Evolutionary conservation across 53 echinoderm and acorn worm species (phyloP).

Genomic region (Antedon mediterranea): DNA sequence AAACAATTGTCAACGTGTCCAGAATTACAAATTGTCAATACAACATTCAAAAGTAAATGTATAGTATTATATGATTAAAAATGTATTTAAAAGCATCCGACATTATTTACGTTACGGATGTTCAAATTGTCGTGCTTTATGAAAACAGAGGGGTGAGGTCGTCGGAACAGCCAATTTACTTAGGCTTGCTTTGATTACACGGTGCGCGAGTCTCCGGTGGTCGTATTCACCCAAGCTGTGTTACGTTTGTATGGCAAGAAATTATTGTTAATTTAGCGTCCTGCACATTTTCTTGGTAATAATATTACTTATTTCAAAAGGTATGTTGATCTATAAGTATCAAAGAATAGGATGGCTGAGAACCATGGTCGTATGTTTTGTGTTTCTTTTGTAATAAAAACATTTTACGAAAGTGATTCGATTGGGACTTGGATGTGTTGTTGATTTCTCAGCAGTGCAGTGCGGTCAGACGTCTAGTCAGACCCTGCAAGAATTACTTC

Average conservation of each 20-base stretch:
- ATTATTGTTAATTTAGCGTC: neutral
- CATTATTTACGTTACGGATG: neutral
- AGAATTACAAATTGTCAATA: neutral
- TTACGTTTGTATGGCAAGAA: neutral
- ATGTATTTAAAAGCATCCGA: neutral
- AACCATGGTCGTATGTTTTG: neutral
- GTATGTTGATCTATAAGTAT: neutral
- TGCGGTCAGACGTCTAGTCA: neutral
- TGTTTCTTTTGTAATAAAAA: neutral
- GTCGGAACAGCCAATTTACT: neutral
- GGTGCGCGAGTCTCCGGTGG: neutral
- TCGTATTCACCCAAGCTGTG: neutral
- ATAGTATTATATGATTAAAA: neutral
- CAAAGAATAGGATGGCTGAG: neutral
- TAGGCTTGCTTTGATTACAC: neutral
- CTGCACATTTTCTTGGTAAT: neutral
- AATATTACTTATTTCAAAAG: neutral
- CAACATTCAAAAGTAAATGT: neutral
- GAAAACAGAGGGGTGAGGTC: neutral
- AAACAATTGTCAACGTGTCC: neutral
- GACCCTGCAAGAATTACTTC: neutral
- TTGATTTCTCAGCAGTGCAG: neutral
- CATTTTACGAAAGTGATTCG: neutral
- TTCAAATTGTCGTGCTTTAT: neutral
- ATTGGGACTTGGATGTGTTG: neutral